A percentile compares a stretch with the other conserved stretches of the same genome.
Conservation (phyloP, 37 sponge, comb jelly and placozoan genomes). For the Spongilla lacustris region DNA sequence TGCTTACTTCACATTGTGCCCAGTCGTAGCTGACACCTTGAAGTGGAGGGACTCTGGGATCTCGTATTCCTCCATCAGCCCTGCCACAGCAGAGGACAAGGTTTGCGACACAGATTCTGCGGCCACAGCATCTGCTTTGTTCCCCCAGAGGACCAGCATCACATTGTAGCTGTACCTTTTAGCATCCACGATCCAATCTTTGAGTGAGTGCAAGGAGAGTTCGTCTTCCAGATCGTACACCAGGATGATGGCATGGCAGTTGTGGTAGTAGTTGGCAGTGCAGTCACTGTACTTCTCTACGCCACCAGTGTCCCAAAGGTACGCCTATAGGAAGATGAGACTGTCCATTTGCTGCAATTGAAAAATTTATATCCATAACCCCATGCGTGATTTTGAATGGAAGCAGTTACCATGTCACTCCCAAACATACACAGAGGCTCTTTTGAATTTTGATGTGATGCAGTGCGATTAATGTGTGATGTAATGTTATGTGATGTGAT, state of each 20-base stretch:
- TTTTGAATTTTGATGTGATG: too few species aligned
- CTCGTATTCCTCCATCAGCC: constrained; percentile 7
- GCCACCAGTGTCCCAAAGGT: constrained; percentile 25
- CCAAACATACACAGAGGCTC: too few species aligned
- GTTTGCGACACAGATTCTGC: background rate
- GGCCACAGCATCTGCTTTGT: background rate
- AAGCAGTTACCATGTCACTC: too few species aligned
- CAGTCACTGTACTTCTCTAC: constrained; percentile 2
- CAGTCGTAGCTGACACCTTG: constrained; percentile 11
- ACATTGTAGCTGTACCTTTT: background rate
- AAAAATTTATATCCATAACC: too few species aligned
- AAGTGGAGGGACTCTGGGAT: constrained; percentile 12
- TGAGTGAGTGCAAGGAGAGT: background rate
- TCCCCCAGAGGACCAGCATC: constrained; percentile 5
- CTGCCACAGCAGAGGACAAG: background rate
- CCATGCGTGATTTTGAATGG: too few species aligned
- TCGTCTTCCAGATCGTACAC: constrained; percentile 12
- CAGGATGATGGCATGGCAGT: constrained; percentile 22
- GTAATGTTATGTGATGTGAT: too few species aligned
- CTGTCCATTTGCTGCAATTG: too few species aligned
- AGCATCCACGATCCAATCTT: constrained; percentile 10
- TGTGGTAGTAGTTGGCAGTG: constrained; percentile 13
- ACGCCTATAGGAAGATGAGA: background rate
- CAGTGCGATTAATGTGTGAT: too few species aligned
- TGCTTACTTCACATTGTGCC: background rate